These are phyloP conservation scores for Cynodonichthys magdalenae DNA, from an alignment of 2,797 vertebrate species.

Conservation along the genomic window DNA sequence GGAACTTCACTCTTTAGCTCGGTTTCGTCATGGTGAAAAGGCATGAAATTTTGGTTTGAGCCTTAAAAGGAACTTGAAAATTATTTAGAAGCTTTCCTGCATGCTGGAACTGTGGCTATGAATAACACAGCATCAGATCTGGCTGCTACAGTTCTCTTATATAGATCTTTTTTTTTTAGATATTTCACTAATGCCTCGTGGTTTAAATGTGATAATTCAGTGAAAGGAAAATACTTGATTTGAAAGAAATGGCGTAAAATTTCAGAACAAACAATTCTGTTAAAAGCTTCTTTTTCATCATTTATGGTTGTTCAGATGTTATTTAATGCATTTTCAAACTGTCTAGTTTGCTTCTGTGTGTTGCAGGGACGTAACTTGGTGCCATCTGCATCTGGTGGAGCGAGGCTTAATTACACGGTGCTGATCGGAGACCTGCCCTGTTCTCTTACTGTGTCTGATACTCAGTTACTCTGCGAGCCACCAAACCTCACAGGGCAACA, in stretches of 20 bases:
- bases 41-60: constrained; percentile 17
- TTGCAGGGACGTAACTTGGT: constrained; percentile 92
- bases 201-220: constrained; percentile 7
- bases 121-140: neutral
- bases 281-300: neutral
- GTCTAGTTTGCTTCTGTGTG: constrained; percentile 5
- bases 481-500: constrained; percentile 93
- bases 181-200: constrained; percentile 27
- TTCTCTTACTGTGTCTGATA: constrained; percentile 91
- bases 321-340: neutral
- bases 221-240: neutral
- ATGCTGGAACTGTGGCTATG: constrained; percentile 3
- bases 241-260: too few species aligned
- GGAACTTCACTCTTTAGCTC: constrained; percentile 11
- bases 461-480: constrained; percentile 93
- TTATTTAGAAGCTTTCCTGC: constrained; percentile 16
- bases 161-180: neutral
- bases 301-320: neutral
- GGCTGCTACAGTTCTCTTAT: constrained; percentile 17
- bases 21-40: constrained; percentile 7
- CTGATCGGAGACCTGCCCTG: constrained; percentile 92
- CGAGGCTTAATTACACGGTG: constrained; percentile 94
- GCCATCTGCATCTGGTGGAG: constrained; percentile 89
- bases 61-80: constrained; percentile 22
- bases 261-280: neutral